These are phyloP conservation scores for Drosophila neonasuta DNA, from an alignment of 2,888 invertebrate genomes.

Conservation along the genomic window DNA sequence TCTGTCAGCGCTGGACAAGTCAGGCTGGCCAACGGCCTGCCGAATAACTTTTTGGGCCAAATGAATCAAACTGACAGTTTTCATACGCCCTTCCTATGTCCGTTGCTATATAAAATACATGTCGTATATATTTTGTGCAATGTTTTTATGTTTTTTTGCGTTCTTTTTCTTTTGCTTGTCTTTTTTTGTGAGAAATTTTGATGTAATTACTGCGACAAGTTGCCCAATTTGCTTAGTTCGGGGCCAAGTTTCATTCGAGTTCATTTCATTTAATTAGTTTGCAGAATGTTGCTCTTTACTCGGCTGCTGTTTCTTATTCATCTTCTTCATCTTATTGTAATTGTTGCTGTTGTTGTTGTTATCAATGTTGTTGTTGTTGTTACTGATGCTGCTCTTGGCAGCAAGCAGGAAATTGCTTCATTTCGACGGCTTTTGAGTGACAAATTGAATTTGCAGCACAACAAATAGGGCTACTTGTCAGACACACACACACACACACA, in stretches of 20 bases:
- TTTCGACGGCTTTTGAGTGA: slow-evolving; percentile 72
- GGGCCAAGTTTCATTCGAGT: slow-evolving; percentile 46
- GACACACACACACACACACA: slow-evolving; percentile 18
- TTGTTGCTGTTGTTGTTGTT: slow-evolving; percentile 2
- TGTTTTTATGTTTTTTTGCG: slow-evolving; percentile 20
- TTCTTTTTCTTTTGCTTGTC: slow-evolving; percentile 8
- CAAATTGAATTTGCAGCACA: slow-evolving; percentile 68
- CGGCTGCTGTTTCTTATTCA: slow-evolving; percentile 11
- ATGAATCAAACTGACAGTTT: slow-evolving; percentile 68
- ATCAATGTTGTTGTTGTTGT: too few relatives aligned
- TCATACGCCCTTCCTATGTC: slow-evolving; percentile 14
- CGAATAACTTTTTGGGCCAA: slow-evolving; percentile 52
- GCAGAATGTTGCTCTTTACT: slow-evolving; percentile 59
- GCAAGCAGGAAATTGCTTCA: slow-evolving; percentile 65
- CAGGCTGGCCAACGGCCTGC: slow-evolving; percentile 30
- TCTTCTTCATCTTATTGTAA: not conserved
- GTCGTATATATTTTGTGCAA: slow-evolving; percentile 30
- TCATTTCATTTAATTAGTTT: slow-evolving; percentile 74
- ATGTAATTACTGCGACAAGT: slow-evolving; percentile 73
- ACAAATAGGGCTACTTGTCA: slow-evolving; percentile 68
- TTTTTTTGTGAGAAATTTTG: slow-evolving; percentile 62
- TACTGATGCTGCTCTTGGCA: slow-evolving; percentile 41
- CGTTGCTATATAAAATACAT: slow-evolving; percentile 30
- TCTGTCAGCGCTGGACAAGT: slow-evolving; percentile 61
- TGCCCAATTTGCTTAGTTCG: slow-evolving; percentile 73